Evolutionary conservation across 2,113 vertebrate species (phyloP).

Genomic region (Uria aalge): DNA sequence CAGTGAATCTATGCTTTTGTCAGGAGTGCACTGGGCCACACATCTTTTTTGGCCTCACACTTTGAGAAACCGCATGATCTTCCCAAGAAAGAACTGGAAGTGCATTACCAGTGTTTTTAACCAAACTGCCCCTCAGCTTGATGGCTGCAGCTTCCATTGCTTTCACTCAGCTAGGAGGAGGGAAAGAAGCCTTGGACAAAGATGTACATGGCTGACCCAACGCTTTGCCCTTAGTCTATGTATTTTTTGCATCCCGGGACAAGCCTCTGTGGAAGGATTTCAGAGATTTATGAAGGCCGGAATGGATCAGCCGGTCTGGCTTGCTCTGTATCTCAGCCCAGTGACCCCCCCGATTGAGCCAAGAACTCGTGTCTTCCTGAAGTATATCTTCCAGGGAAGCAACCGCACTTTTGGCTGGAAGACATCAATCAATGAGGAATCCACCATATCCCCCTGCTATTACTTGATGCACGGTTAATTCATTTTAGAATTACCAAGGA

Average conservation of each 20-base stretch:
- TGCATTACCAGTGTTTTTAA: not conserved
- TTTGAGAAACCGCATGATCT: slow-evolving; percentile 25
- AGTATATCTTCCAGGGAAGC: not conserved
- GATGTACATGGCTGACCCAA: not conserved
- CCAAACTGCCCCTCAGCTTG: not conserved
- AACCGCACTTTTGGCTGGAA: slow-evolving; percentile 23
- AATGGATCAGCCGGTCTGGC: not conserved
- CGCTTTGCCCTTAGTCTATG: not conserved
- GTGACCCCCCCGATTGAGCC: not conserved
- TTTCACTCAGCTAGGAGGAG: not conserved
- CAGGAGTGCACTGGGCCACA: slow-evolving; percentile 66
- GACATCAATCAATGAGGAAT: slow-evolving; percentile 19
- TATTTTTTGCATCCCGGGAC: not conserved
- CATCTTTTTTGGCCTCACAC: slow-evolving; percentile 53
- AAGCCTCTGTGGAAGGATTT: not conserved
- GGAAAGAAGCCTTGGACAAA: fast-evolving
- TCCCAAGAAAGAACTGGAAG: not conserved
- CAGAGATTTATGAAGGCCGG: not conserved
- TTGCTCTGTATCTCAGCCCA: not conserved
- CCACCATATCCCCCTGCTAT: not conserved
- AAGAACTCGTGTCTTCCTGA: not conserved
- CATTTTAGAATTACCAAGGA: not conserved
- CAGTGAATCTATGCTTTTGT: slow-evolving; percentile 80
- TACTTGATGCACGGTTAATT: slow-evolving; percentile 15
- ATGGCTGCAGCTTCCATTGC: not conserved